Base-by-base conservation (phyloP, 2,797 vertebrate species). In the Perdix hodgsoniae region DNA sequence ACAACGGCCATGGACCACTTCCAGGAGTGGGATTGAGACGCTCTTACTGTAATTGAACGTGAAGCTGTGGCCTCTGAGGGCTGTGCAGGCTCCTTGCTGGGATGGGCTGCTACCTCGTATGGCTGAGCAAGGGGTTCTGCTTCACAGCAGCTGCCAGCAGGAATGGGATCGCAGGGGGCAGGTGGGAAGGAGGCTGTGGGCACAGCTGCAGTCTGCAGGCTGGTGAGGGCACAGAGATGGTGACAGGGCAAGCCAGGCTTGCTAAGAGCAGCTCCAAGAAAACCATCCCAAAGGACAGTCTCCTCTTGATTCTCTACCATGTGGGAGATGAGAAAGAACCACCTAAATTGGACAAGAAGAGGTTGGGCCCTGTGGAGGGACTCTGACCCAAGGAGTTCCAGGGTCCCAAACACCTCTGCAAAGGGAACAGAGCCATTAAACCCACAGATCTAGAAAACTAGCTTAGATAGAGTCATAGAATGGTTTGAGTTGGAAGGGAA, bases 1-100 rank as follows among this genome's bases (percentile, higher is more conserved):
- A 16, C 33, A 59, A 1, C 23, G 86, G 69, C 37, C 23, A 3
- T 72, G 89, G 84, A 39, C 18, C 2, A 2, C 22, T 85, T 81
- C 84, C 78, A 91, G n/a, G 57, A 57, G 42, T 15, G 45, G 88
- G 60, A 75, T 61, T 18, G 72, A 86, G 80, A 83, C 31, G 75
- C 75, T 91, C 72, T 83, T 61, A 31, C 49, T 83, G 75, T 47
- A 65, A 64, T 0, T 56, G 83, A 86, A 77, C 6, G 2, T 2
- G 52, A 83, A 85, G 71, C 85, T 18, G 71, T 5, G 47, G 64
- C 72, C 60, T 78, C 47, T 42, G 19, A n/a, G 60, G 52, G 77
- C 60, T 18, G 50, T 0, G 2, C 10, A 8, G 0, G 0, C 44
- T 79, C 39, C 67, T 59, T 0, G 0, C 39, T 1, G 1, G 11